Base-by-base conservation (phyloP, 2,888 invertebrate genomes). In the Sesia bembeciformis region DNA sequence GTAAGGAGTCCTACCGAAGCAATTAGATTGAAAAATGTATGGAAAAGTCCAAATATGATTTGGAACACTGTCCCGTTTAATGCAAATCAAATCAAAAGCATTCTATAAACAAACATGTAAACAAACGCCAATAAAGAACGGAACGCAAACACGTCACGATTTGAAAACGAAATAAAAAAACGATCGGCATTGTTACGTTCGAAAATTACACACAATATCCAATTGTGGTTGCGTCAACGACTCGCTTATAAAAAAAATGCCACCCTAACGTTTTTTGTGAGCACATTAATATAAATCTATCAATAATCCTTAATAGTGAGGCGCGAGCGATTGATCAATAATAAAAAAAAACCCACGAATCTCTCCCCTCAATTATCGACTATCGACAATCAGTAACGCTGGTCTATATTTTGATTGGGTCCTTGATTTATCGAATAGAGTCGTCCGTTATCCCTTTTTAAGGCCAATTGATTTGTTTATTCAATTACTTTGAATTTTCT, bases 321-420 rank as follows among this genome's bases (percentile, higher is more conserved):
- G 87, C 88, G 89, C 84, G 88, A 89, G 84, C 79, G 74, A 78
- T 77, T 74, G 76, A 80, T 77, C 86, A 81, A 84, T 81, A 82
- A 78, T 76, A 76, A 79, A 74, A 79, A 74, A 76, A 77, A 76
- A 66, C 68, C 72, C 75, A 73, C 68, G 70, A 66, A 73, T 77
- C 72, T 68, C 69, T 67, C 83, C 81, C 74, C 76, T 75, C 80
- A 69, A 74, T 66, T 76, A 75, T 78, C 76, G 76, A 76, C 72
- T 74, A 76, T 81, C 82, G 78, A 63, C 74, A 68, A 76, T 76
- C 74, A 62, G 74, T 68, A 70, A 69, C 78, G 72, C 64, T 61
- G 52, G 63, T 62, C 61, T 62, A 66, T 81, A 74, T 82, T 81
- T 75, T 78, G 78, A 81, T 81, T 76, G 71, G 71, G 66, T 67